Evolutionary conservation across 2,113 vertebrate genomes (phyloP).

Genomic region (Hipposideros armiger): DNA sequence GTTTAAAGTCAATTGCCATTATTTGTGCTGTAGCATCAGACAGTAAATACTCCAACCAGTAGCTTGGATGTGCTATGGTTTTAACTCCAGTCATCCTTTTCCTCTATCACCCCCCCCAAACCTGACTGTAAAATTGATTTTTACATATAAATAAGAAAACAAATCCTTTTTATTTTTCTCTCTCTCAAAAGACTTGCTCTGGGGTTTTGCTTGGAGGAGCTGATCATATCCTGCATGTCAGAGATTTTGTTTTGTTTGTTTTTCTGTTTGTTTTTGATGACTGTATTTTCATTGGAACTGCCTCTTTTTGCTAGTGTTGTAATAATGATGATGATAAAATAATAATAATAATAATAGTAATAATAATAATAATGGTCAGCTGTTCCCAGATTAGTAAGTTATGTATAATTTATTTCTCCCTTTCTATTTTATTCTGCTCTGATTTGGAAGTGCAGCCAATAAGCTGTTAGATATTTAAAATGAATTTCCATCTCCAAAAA

Average conservation of each 20-base stretch:
- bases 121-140: constrained; percentile 60
- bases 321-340: constrained; percentile 91
- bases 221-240: constrained; percentile 92
- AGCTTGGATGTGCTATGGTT: constrained; percentile 59
- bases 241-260: constrained; percentile 85
- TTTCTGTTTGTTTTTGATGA: constrained; percentile 94
- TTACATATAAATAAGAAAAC: constrained; percentile 61
- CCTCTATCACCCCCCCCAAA: neutral
- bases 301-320: constrained; percentile 95
- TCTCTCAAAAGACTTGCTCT: constrained; percentile 90
- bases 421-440: constrained; percentile 92
- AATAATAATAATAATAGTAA: constrained; percentile 93
- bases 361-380: constrained; percentile 96
- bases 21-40: constrained; percentile 54
- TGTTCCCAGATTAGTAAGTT: constrained; percentile 98
- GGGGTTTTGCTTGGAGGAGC: constrained; percentile 90
- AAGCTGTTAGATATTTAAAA: constrained; percentile 94
- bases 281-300: constrained; percentile 97
- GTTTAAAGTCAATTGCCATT: neutral
- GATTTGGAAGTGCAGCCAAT: constrained; percentile 93
- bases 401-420: constrained; percentile 98
- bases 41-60: constrained; percentile 13
- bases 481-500: constrained; percentile 82
- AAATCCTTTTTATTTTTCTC: constrained; percentile 83
- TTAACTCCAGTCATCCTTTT: constrained; percentile 72